These are phyloP conservation scores for Cremastinae sp. DNA, from an alignment of 2,888 invertebrate genomes.

Conservation along the genomic window DNA sequence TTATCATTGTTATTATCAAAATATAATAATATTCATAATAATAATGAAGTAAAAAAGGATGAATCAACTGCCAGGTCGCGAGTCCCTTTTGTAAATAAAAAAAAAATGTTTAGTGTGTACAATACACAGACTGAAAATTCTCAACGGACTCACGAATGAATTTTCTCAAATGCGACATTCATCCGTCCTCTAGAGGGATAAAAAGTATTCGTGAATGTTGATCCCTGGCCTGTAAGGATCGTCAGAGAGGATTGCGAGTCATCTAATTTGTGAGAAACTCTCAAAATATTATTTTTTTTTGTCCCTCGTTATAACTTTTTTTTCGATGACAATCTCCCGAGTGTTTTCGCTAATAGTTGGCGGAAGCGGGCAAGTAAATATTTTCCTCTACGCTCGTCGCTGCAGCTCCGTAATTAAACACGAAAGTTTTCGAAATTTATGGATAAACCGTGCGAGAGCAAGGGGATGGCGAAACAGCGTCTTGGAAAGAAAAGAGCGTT, in stretches of 20 bases:
- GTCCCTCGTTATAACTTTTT: background rate
- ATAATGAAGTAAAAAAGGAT: conserved; percentile 14
- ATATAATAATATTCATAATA: background rate
- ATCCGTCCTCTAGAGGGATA: no score
- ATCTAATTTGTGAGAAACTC: background rate
- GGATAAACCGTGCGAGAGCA: background rate
- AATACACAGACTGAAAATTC: conserved; percentile 31
- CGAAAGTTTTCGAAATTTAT: conserved; percentile 10
- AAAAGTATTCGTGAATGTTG: no score
- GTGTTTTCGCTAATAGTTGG: background rate
- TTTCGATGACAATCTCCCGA: conserved; percentile 8
- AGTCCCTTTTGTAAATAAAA: conserved; percentile 51
- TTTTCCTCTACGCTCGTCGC: background rate
- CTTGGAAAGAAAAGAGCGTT: background rate
- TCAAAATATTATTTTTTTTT: background rate
- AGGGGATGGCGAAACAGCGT: background rate
- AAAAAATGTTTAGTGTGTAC: conserved; percentile 14
- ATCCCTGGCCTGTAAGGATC: no score
- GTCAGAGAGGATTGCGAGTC: no score
- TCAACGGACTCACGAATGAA: no score
- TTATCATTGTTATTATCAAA: conserved; percentile 1
- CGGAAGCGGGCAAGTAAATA: conserved; percentile 7
- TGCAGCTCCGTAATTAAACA: conserved; percentile 15
- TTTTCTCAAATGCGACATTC: no score
- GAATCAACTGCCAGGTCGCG: conserved; percentile 43